A percentile compares a stretch with the other conserved stretches of the same genome.
Evolutionary conservation across 2,113 vertebrate species (phyloP).

Genomic region (Oncorhynchus masou): DNA sequence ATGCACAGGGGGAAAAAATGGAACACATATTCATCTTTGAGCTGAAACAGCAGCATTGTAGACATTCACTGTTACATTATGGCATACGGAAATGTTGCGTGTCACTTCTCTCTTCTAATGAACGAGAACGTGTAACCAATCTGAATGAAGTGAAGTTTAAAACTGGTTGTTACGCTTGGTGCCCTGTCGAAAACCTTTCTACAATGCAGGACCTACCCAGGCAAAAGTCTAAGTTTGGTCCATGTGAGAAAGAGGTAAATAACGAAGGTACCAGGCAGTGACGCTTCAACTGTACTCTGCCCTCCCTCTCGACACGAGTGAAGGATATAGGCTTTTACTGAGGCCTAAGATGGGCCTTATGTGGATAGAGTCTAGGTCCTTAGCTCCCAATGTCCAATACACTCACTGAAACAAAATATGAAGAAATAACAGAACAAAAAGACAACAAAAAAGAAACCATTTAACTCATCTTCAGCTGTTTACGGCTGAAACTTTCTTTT

Average conservation of each 20-base stretch:
- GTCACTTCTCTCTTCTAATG: slow-evolving; percentile 28
- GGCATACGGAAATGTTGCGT: slow-evolving; percentile 66
- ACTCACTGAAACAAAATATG: slow-evolving; percentile 20
- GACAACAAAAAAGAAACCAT: neutral
- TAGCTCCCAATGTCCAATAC: slow-evolving; percentile 30
- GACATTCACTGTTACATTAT: slow-evolving; percentile 86
- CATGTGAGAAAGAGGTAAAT: slow-evolving; percentile 33
- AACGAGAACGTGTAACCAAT: neutral
- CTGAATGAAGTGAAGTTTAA: neutral
- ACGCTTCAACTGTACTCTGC: slow-evolving; percentile 13
- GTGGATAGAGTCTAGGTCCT: slow-evolving; percentile 37
- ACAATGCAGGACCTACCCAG: slow-evolving; percentile 26
- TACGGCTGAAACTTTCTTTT: slow-evolving; percentile 1
- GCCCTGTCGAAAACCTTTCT: slow-evolving; percentile 11
- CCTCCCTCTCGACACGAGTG: neutral
- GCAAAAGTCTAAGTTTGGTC: slow-evolving; percentile 52
- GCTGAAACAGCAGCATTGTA: slow-evolving; percentile 88
- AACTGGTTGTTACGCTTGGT: neutral
- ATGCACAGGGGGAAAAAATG: slow-evolving; percentile 66
- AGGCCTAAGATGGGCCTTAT: slow-evolving; percentile 25
- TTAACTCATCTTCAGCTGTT: neutral
- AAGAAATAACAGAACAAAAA: neutral
- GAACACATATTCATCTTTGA: slow-evolving; percentile 62
- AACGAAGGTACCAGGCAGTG: slow-evolving; percentile 30
- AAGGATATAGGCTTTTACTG: slow-evolving; percentile 14